These are phyloP conservation scores for Clytia hemisphaerica DNA, from an alignment of 30 jellyfish, hydroid and myxozoan species.

Conservation along the genomic window DNA sequence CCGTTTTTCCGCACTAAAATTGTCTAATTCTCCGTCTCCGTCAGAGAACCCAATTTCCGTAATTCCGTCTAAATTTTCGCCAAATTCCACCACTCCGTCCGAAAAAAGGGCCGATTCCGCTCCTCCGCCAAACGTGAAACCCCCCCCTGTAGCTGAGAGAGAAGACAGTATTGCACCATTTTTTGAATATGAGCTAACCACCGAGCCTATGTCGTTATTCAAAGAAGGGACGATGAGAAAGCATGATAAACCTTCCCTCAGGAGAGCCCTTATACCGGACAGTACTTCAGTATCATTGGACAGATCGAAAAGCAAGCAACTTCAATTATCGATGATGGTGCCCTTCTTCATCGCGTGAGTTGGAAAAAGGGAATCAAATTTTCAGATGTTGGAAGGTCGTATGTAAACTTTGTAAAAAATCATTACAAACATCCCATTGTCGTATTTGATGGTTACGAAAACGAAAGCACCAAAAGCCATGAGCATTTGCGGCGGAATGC, in stretches of 20 bases:
- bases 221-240: slow-evolving; percentile 17
- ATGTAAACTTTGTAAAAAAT: neutral
- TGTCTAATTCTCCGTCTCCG: too few relatives aligned
- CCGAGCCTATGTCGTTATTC: slow-evolving; percentile 34
- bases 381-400: neutral
- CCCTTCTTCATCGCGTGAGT: slow-evolving; percentile 13
- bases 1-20: too few relatives aligned
- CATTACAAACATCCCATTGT: neutral
- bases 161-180: neutral
- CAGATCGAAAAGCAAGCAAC: too few relatives aligned
- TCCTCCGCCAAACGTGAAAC: too few relatives aligned
- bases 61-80: too few relatives aligned
- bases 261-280: neutral
- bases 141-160: neutral
- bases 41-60: too few relatives aligned
- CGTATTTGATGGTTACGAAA: slow-evolving; percentile 24
- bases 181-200: slow-evolving; percentile 25
- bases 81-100: too few relatives aligned
- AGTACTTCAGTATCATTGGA: neutral
- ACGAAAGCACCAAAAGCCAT: neutral
- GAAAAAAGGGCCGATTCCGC: too few relatives aligned
- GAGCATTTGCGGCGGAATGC: neutral
- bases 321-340: slow-evolving; percentile 16
- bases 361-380: slow-evolving; percentile 1
- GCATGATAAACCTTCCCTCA: slow-evolving; percentile 21